These are phyloP conservation scores for Mongoloraphidia duomilia DNA, from an alignment of 2,888 invertebrate species.

Conservation along the genomic window DNA sequence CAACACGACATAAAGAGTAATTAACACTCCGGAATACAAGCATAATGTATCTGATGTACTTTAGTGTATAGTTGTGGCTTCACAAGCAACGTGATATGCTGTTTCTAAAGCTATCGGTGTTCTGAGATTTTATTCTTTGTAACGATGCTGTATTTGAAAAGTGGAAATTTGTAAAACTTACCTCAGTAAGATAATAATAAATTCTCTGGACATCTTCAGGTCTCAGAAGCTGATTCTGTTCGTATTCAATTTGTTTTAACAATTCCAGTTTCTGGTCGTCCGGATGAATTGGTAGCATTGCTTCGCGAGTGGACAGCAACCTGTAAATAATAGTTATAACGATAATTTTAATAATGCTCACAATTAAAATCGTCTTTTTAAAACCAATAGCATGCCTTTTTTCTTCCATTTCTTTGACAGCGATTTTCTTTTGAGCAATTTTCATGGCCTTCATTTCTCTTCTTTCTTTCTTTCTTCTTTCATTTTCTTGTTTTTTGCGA, in stretches of 20 bases:
- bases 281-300: constrained; percentile 44
- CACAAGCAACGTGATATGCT: too few species aligned
- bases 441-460: constrained; percentile 16
- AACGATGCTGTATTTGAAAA: too few species aligned
- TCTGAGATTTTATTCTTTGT: too few species aligned
- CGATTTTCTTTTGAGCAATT: constrained; percentile 10
- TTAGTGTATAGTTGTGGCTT: too few species aligned
- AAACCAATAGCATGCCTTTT: neutral
- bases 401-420: constrained; percentile 1
- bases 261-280: constrained; percentile 46
- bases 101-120: too few species aligned
- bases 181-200: constrained; percentile 36
- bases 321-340: constrained; percentile 25
- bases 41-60: too few species aligned
- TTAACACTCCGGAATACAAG: too few species aligned
- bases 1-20: too few species aligned
- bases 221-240: constrained; percentile 34
- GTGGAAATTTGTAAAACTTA: constrained; percentile 11
- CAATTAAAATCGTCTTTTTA: neutral
- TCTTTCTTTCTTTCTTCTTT: constrained; percentile 14
- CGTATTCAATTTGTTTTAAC: constrained; percentile 32
- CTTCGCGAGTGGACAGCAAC: constrained; percentile 35
- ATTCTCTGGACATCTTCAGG: constrained; percentile 39
- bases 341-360: constrained; percentile 7
- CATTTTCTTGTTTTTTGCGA: constrained; percentile 21